These are phyloP conservation scores for Monopterus albus DNA, from an alignment of 2,113 vertebrate genomes.

Conservation along the genomic window DNA sequence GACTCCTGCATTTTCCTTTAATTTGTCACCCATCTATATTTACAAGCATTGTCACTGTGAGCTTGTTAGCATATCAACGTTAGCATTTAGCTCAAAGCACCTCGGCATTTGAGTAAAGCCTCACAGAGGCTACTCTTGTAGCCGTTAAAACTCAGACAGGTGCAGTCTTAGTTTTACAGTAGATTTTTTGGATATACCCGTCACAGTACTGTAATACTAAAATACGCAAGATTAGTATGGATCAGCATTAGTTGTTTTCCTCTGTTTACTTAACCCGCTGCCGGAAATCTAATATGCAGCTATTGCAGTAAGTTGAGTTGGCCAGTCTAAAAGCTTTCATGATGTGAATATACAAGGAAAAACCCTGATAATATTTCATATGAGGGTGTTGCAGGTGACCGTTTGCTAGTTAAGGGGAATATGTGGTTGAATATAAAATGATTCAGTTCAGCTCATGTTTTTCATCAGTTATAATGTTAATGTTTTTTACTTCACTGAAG, in stretches of 20 bases:
- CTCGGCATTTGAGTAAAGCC: too few species aligned
- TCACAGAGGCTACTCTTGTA: too few species aligned
- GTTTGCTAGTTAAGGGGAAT: neutral
- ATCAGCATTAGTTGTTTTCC: neutral
- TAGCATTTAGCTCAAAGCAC: too few species aligned
- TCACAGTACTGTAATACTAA: too few species aligned
- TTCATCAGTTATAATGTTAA: neutral
- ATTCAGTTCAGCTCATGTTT: neutral
- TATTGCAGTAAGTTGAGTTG: neutral
- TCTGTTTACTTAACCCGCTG: neutral
- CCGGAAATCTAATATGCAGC: neutral
- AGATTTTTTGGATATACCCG: too few species aligned
- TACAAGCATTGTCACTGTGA: too few species aligned
- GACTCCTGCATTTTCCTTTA: too few species aligned
- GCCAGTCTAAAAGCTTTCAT: neutral
- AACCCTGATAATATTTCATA: neutral
- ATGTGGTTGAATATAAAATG: neutral
- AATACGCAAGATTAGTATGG: neutral
- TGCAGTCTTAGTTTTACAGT: too few species aligned
- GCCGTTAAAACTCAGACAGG: too few species aligned
- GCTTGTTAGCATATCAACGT: too few species aligned
- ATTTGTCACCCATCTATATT: too few species aligned
- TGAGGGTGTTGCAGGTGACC: slow-evolving; percentile 9
- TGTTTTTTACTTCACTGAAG: neutral
- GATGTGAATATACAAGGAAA: neutral